Conservation (phyloP, 2,888 invertebrate genomes). For the Gastrophysa polygoni region DNA sequence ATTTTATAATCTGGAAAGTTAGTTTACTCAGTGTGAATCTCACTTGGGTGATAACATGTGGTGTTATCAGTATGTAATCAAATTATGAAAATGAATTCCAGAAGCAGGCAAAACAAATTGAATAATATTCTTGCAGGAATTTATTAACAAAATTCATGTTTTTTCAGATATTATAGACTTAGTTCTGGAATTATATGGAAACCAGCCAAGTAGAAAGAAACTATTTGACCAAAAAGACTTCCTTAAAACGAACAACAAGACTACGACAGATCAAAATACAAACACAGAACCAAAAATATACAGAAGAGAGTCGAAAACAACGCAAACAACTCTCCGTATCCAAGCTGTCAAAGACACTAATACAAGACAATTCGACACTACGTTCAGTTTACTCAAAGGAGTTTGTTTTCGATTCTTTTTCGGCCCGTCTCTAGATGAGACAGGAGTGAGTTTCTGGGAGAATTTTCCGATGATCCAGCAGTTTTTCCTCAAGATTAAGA, state of each 20-base stretch:
- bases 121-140: too few species aligned
- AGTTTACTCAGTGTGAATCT: too few species aligned
- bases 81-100: too few species aligned
- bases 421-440: constrained; percentile 9
- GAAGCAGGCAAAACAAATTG: too few species aligned
- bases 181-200: constrained; percentile 16
- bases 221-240: too few species aligned
- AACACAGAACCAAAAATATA: neutral
- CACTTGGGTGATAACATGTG: too few species aligned
- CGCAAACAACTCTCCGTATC: neutral
- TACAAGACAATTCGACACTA: neutral
- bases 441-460: neutral
- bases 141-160: too few species aligned
- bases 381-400: neutral
- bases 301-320: neutral
- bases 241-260: too few species aligned
- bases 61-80: too few species aligned
- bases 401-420: constrained; percentile 2
- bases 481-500: neutral
- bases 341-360: neutral
- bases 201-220: neutral
- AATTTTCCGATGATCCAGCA: neutral
- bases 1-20: too few species aligned
- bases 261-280: neutral
- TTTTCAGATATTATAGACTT: constrained; percentile 9